Evolutionary conservation across 2,888 invertebrate genomes (phyloP).

Genomic region (Sycophila texana): DNA sequence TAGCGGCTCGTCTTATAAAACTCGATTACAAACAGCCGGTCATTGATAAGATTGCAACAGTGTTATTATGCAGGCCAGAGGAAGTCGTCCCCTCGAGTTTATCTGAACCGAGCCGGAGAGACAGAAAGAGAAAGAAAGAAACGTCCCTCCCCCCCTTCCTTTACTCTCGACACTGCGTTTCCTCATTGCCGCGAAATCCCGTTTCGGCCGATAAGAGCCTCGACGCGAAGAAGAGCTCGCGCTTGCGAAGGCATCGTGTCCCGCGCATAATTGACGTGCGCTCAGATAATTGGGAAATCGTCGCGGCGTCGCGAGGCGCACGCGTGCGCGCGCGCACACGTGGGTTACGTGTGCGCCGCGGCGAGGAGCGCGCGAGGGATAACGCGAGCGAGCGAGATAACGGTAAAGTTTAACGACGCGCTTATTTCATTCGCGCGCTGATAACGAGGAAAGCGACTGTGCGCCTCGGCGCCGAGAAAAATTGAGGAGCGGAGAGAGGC

Average conservation of each 20-base stretch:
- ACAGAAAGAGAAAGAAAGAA: background rate
- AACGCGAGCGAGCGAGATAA: constrained; percentile 51
- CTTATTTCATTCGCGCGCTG: constrained; percentile 45
- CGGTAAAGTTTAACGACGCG: constrained; percentile 59
- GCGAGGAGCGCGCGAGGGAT: background rate
- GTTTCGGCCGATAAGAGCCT: constrained; percentile 58
- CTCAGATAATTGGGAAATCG: constrained; percentile 65
- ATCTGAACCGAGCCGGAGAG: background rate
- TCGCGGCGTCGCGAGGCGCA: constrained; percentile 50
- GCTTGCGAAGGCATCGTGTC: constrained; percentile 52
- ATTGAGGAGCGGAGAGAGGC: background rate
- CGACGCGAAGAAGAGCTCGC: constrained; percentile 45
- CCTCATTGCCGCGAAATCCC: constrained; percentile 63
- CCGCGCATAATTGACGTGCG: constrained; percentile 56
- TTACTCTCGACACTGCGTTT: constrained; percentile 59
- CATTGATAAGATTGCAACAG: constrained; percentile 48
- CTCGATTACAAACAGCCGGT: constrained; percentile 38
- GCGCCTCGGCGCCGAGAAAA: background rate
- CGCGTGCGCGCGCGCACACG: background rate
- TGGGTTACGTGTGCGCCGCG: background rate
- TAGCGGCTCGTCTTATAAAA: constrained; percentile 27
- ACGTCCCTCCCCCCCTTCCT: background rate
- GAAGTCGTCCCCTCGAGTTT: constrained; percentile 37
- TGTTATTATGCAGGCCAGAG: constrained; percentile 30
- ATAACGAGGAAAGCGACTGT: constrained; percentile 53